phyloP scores from a whole-genome alignment of 2,888 invertebrate species.

The Acanthosepion pharaonis region DNA sequence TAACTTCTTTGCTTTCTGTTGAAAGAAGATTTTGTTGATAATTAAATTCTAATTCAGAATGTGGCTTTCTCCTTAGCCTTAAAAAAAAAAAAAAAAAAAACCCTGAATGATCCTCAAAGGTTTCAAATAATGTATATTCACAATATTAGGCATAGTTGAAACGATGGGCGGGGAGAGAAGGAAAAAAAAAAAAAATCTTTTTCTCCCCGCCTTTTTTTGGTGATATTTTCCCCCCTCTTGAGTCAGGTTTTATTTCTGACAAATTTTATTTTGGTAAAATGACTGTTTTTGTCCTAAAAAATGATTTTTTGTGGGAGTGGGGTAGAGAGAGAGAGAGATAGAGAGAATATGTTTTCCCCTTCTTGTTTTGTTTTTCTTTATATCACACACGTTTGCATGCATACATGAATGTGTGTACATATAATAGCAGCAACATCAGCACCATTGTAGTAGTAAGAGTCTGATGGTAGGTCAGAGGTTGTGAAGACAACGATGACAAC shows the following conservation, averaged over 20 bases:
- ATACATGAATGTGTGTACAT: neutral
- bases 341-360: neutral
- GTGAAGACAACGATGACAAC: neutral
- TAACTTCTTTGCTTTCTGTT: neutral
- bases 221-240: neutral
- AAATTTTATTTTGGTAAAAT: neutral
- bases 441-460: neutral
- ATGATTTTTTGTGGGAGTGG: neutral
- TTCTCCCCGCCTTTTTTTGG: neutral
- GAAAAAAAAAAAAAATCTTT: neutral
- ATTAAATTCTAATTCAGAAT: neutral
- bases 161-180: neutral
- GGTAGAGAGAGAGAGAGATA: neutral
- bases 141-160: neutral
- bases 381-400: neutral
- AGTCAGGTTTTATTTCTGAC: neutral
- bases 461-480: neutral
- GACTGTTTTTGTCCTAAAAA: neutral
- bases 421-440: constrained; percentile 33
- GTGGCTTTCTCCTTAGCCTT: too few species aligned
- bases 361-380: neutral
- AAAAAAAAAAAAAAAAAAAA: too few species aligned
- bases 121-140: neutral
- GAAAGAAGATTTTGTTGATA: neutral
- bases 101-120: neutral